Evolutionary conservation across 2,113 vertebrate species (phyloP).

Genomic region (Carassius auratus): DNA sequence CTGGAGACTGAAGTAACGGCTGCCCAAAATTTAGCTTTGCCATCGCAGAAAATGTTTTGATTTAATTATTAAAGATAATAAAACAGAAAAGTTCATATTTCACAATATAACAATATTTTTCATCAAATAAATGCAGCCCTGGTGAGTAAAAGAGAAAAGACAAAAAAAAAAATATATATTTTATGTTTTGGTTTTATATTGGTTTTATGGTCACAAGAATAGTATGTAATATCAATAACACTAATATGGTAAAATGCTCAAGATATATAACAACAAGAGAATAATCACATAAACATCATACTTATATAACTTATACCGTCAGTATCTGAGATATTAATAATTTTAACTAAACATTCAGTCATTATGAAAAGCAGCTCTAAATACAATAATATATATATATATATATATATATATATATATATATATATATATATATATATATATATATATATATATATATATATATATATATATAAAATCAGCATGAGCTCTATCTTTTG

Average conservation of each 20-base stretch:
- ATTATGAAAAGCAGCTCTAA: slow-evolving; percentile 18
- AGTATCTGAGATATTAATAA: slow-evolving; percentile 14
- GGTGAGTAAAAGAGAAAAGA: not conserved
- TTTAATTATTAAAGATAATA: no score
- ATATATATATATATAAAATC: not conserved
- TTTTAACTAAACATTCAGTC: not conserved
- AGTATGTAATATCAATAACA: not conserved
- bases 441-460: not conserved
- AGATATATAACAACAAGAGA: not conserved
- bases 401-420: not conserved
- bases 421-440: not conserved
- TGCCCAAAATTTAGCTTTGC: not conserved
- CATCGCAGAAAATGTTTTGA: not conserved
- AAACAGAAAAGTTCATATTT: not conserved
- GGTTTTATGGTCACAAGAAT: not conserved
- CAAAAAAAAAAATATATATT: no score
- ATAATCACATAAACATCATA: not conserved
- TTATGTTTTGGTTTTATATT: no score
- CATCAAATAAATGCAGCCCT: not conserved
- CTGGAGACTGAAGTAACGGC: no score
- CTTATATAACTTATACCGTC: not conserved
- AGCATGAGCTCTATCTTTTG: not conserved
- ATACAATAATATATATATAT: slow-evolving; percentile 1
- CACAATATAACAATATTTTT: not conserved
- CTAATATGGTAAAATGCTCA: not conserved